Conservation (phyloP, 2,888 invertebrate genomes). For the Athripsodes cinereus region DNA sequence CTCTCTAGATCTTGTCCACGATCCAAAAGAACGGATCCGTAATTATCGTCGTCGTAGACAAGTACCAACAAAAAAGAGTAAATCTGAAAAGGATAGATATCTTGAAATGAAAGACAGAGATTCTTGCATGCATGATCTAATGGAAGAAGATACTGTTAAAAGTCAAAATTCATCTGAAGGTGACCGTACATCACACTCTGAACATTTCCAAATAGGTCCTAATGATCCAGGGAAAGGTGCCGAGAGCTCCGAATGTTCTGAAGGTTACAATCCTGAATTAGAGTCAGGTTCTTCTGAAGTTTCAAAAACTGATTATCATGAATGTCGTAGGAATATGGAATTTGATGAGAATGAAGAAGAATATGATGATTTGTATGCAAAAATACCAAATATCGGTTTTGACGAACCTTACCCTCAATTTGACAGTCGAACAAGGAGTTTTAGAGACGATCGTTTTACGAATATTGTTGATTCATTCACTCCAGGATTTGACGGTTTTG, state of each 20-base stretch:
- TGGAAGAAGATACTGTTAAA: constrained; percentile 47
- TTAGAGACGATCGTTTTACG: constrained; percentile 39
- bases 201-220: constrained; percentile 36
- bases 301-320: constrained; percentile 44
- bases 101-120: constrained; percentile 36
- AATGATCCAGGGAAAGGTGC: constrained; percentile 43
- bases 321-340: constrained; percentile 29
- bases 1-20: constrained; percentile 60
- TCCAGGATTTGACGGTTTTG: constrained; percentile 52
- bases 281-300: constrained; percentile 58
- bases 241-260: constrained; percentile 61
- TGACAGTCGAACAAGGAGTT: constrained; percentile 20
- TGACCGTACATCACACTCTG: constrained; percentile 40
- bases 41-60: constrained; percentile 65
- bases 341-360: constrained; percentile 47
- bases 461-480: constrained; percentile 31
- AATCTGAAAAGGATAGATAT: constrained; percentile 44
- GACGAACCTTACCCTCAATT: constrained; percentile 27
- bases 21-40: constrained; percentile 60
- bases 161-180: constrained; percentile 50
- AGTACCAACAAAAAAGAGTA: constrained; percentile 51
- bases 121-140: constrained; percentile 43
- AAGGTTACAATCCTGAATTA: constrained; percentile 62
- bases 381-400: constrained; percentile 25
- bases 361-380: constrained; percentile 42